These are phyloP conservation scores for Branchipolynoe longqiensis DNA, from an alignment of 2,888 invertebrate genomes.

Conservation along the genomic window DNA sequence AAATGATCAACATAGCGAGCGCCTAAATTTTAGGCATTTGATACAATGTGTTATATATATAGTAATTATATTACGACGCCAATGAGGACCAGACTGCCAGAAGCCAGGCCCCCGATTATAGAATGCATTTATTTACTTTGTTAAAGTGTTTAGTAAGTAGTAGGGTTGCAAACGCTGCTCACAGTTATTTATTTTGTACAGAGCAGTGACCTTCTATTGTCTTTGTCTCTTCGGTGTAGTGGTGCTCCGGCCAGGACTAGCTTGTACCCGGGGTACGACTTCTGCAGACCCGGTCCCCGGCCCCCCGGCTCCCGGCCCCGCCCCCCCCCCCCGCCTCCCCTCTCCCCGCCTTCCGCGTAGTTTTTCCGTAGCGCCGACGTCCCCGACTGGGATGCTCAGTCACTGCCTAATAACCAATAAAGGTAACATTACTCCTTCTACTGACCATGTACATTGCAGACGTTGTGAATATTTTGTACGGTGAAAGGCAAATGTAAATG, in stretches of 20 bases:
- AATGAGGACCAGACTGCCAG: conserved; percentile 20
- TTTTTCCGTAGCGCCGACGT: conserved; percentile 17
- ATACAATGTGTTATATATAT: conserved; percentile 19
- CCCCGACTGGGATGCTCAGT: conserved; percentile 7
- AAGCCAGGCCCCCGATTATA: conserved; percentile 21
- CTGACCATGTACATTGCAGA: conserved; percentile 47
- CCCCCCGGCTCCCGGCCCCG: too few species aligned
- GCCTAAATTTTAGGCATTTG: not conserved
- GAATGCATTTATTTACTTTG: conserved; percentile 38
- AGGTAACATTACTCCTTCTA: conserved; percentile 15
- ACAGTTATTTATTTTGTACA: conserved; percentile 53
- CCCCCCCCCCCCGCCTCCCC: too few species aligned
- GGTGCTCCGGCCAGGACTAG: conserved; percentile 33
- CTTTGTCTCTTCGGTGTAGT: conserved; percentile 45
- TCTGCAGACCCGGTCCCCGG: conserved; percentile 13
- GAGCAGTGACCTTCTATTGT: conserved; percentile 34
- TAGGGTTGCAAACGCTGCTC: conserved; percentile 49
- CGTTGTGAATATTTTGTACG: conserved; percentile 51
- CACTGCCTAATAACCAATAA: conserved; percentile 43
- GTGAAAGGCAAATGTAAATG: conserved; percentile 50
- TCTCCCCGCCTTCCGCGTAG: too few species aligned
- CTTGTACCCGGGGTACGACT: conserved; percentile 34
- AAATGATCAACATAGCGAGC: conserved; percentile 23
- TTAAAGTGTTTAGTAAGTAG: conserved; percentile 8
- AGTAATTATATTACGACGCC: conserved; percentile 7